phyloP scores from a whole-genome alignment of 2,888 invertebrate genomes.

The Meiosimyza platycephala region DNA sequence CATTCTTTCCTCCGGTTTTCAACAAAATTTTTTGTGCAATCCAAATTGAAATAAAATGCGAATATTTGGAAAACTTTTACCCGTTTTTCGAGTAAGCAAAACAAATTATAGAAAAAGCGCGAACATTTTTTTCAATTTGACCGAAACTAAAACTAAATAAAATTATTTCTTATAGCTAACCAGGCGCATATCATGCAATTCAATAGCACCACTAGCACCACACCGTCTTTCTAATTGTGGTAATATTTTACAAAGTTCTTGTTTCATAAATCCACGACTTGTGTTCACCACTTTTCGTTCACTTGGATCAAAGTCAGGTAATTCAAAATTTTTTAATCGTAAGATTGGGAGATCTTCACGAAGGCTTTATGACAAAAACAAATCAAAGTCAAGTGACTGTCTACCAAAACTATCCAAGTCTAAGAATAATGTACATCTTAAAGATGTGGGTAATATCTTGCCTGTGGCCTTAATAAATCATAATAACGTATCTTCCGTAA shows the following conservation, averaged over 20 bases:
- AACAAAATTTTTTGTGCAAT: slow-evolving; percentile 43
- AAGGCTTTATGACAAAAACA: slow-evolving; percentile 28
- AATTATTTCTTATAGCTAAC: not conserved
- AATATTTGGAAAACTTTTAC: slow-evolving; percentile 49
- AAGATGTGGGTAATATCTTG: slow-evolving; percentile 23
- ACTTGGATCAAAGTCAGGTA: slow-evolving; percentile 44
- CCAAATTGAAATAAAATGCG: slow-evolving; percentile 47
- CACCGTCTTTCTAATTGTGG: slow-evolving; percentile 20
- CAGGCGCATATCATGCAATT: slow-evolving; percentile 37
- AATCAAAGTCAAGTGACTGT: slow-evolving; percentile 25
- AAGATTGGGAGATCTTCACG: slow-evolving; percentile 33
- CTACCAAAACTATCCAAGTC: slow-evolving; percentile 3
- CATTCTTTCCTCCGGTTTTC: slow-evolving; percentile 43
- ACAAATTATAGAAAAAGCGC: not conserved
- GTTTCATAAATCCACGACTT: slow-evolving; percentile 3
- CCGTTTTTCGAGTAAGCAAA: slow-evolving; percentile 49
- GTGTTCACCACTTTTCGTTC: slow-evolving; percentile 21
- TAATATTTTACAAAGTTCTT: slow-evolving; percentile 21
- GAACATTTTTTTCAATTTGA: not conserved
- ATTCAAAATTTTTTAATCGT: slow-evolving; percentile 36
- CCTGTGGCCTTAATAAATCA: slow-evolving; percentile 45
- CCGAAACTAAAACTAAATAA: too few species aligned
- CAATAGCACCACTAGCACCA: slow-evolving; percentile 34
- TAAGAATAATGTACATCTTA: slow-evolving; percentile 22
- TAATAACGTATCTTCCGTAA: slow-evolving; percentile 41